phyloP scores from a whole-genome alignment of 2,797 vertebrate genomes.

The Labeo calbasu region DNA sequence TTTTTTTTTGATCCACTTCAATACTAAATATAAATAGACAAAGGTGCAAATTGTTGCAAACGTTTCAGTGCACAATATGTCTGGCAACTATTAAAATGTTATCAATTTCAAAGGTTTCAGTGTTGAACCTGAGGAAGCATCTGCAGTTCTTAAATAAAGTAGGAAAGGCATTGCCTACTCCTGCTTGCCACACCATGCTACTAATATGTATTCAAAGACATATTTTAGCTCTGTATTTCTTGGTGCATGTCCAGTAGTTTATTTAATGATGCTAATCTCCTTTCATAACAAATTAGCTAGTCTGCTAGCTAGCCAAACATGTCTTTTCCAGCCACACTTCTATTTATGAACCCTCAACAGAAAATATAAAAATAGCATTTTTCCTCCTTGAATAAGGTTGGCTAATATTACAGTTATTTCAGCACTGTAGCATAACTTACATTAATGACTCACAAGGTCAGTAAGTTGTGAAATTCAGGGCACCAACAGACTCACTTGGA shows the following conservation, averaged over 20 bases:
- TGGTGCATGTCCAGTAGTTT: neutral
- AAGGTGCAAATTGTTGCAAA: too few relatives aligned
- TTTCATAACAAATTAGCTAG: neutral
- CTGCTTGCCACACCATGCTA: neutral
- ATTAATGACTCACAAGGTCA: neutral
- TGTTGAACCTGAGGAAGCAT: neutral
- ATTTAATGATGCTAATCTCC: neutral
- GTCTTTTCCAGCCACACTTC: neutral
- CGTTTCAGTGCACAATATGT: neutral
- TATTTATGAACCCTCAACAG: neutral
- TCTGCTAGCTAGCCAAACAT: neutral
- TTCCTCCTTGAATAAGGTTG: neutral
- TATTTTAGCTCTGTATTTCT: neutral
- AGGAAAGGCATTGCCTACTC: neutral
- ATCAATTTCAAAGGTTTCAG: too few relatives aligned
- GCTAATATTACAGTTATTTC: conserved; percentile 7
- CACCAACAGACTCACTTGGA: too few relatives aligned
- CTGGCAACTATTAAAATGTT: neutral
- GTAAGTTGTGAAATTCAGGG: neutral
- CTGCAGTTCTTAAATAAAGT: neutral
- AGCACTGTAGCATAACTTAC: neutral
- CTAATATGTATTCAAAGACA: neutral
- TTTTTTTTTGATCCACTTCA: too few relatives aligned
- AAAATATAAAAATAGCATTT: neutral
- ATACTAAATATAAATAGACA: too few relatives aligned